phyloP scores from a whole-genome alignment of 1,140 invertebrate species.

The Drosophila kikkawai region DNA sequence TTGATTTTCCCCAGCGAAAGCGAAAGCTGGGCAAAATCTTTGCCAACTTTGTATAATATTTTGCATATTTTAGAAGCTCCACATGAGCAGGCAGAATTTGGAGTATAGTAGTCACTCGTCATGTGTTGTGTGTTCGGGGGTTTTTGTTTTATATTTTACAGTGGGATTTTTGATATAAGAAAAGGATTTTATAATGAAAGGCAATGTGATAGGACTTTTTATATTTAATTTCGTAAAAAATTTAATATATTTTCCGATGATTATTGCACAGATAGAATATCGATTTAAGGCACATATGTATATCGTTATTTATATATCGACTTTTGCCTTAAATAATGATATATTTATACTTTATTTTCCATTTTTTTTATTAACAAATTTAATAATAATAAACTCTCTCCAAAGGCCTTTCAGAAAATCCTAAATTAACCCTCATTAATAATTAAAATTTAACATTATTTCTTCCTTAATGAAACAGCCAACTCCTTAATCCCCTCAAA shows the following conservation, averaged over 20 bases:
- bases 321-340: neutral
- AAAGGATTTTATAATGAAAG: neutral
- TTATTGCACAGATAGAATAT: too few species aligned
- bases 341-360: neutral
- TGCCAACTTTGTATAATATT: slow-evolving; percentile 52
- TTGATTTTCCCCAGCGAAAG: slow-evolving; percentile 47
- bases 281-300: too few species aligned
- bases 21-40: slow-evolving; percentile 42
- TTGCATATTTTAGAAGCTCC: slow-evolving; percentile 44
- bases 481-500: neutral
- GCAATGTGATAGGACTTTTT: neutral
- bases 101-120: slow-evolving; percentile 6
- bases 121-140: too few species aligned
- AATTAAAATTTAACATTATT: neutral
- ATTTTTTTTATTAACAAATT: neutral
- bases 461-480: neutral
- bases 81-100: slow-evolving; percentile 12
- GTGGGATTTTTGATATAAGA: neutral
- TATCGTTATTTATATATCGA: neutral
- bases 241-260: too few species aligned
- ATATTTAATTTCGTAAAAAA: neutral
- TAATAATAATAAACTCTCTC: neutral
- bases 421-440: neutral
- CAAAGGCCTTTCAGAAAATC: neutral
- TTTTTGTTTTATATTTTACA: neutral